Base-by-base conservation (phyloP, 1,140 invertebrate genomes). In the Stegodyphus mimosarum region DNA sequence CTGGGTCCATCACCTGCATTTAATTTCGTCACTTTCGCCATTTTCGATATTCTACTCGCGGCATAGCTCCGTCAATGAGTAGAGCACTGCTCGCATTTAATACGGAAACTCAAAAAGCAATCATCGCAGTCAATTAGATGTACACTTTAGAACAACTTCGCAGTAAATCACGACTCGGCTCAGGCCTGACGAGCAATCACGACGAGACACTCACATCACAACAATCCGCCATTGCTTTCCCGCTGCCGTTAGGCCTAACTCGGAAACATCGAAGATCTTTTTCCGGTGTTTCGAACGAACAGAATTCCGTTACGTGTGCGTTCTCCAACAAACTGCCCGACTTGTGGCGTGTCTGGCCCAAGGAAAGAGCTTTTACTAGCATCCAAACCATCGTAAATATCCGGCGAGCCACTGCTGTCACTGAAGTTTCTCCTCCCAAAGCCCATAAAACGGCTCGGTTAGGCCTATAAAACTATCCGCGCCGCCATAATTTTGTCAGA, bases 401-500 rank as follows among this genome's bases (percentile, higher is more conserved):
- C 76, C 87, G 11, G 72, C 63, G 33, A 33, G 33, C 33, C 1
- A 52, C n/a, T 64, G 55, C 86, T 87, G 87, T 81, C 87, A 86
- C 48, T 71, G 74, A 81, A 72, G 64, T 63, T 52, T 73, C 87
- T 84, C 87, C 87, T 80, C 78, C 86, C 86, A 66, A 69, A 69
- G 53, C 17, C 87, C 87, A 87, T 87, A 87, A 87, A 87, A 87
- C 72, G 70, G 86, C 77, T 52, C 74, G 75, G 69, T 81, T 85
- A 86, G 87, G 75, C 73, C 87, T 87, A 87, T 87, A 87, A 87
- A 87, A 84, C 75, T 74, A 71, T 87, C 87, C 81, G 53, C 76
- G 69, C 66, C 71, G 87, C 87, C 87, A 87, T 87, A 87, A 87
- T 87, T 87, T 81, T 85, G 79, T 64, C 70, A 67, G 84, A 79